These are phyloP conservation scores for Nematostella vectensis DNA, from an alignment of 92 coral and sea anemone genomes.

Conservation along the genomic window DNA sequence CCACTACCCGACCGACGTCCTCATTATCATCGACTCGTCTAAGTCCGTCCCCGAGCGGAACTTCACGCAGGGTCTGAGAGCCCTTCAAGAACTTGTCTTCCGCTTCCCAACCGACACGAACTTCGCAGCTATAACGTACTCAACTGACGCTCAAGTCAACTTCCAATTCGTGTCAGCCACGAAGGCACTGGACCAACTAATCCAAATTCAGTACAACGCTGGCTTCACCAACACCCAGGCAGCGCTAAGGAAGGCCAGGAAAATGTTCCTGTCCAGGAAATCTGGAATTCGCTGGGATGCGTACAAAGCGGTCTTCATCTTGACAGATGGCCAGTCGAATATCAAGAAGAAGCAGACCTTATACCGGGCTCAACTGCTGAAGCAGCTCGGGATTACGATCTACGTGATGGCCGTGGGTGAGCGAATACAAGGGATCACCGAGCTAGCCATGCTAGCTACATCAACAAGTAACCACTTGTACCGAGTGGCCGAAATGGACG, in stretches of 20 bases:
- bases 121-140: constrained; percentile 50
- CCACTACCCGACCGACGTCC: constrained; percentile 38
- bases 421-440: constrained; percentile 43
- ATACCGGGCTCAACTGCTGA: constrained; percentile 28
- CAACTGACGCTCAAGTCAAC: constrained; percentile 33
- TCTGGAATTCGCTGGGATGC: constrained; percentile 37
- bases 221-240: constrained; percentile 60
- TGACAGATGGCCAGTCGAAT: constrained; percentile 67
- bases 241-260: constrained; percentile 41
- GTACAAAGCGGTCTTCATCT: constrained; percentile 44
- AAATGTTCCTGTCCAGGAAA: constrained; percentile 19
- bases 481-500: constrained; percentile 39
- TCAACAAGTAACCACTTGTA: constrained; percentile 56
- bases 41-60: constrained; percentile 32
- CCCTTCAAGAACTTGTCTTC: constrained; percentile 23
- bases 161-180: constrained; percentile 36
- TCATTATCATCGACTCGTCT: constrained; percentile 61
- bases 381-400: constrained; percentile 35
- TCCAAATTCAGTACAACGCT: constrained; percentile 22
- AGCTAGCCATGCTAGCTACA: constrained; percentile 54
- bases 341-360: constrained; percentile 19
- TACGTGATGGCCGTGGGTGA: constrained; percentile 67
- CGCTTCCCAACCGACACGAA: constrained; percentile 45
- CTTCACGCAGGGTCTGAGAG: constrained; percentile 45
- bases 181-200: constrained; percentile 31